phyloP scores from a whole-genome alignment of 2,113 vertebrate species.

The Axis porcinus region DNA sequence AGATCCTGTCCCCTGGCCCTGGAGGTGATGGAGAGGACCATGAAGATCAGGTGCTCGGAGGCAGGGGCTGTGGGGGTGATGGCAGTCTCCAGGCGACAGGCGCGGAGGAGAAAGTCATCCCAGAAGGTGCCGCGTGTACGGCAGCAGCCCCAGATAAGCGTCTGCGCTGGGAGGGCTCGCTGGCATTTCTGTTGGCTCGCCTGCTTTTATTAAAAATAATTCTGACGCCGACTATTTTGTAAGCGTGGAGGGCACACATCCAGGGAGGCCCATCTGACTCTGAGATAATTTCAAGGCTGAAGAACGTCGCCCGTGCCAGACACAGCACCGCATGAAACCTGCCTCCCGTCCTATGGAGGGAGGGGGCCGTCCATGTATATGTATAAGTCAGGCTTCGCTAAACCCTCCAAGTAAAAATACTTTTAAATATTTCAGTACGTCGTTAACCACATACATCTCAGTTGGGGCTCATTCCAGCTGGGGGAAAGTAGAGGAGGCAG shows the following conservation, averaged over 20 bases:
- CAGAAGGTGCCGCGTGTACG: background rate
- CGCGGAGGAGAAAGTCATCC: rapidly evolving
- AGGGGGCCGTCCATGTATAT: constrained; percentile 25
- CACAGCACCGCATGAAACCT: background rate
- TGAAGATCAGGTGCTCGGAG: background rate
- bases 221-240: constrained; percentile 25
- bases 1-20: background rate
- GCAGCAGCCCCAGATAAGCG: background rate
- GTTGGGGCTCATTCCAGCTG: constrained; percentile 33
- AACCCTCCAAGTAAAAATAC: constrained; percentile 49
- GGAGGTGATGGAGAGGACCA: background rate
- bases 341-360: background rate
- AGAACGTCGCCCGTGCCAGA: background rate
- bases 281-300: constrained; percentile 39
- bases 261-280: constrained; percentile 40
- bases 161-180: background rate
- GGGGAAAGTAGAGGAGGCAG: constrained; percentile 21
- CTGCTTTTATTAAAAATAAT: constrained; percentile 57
- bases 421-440: constrained; percentile 50
- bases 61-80: background rate
- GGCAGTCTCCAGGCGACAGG: rapidly evolving
- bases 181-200: background rate
- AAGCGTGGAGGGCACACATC: background rate
- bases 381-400: constrained; percentile 28
- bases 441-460: constrained; percentile 30